phyloP scores from a whole-genome alignment of 2,797 vertebrate genomes.

The Anguilla pacifica region DNA sequence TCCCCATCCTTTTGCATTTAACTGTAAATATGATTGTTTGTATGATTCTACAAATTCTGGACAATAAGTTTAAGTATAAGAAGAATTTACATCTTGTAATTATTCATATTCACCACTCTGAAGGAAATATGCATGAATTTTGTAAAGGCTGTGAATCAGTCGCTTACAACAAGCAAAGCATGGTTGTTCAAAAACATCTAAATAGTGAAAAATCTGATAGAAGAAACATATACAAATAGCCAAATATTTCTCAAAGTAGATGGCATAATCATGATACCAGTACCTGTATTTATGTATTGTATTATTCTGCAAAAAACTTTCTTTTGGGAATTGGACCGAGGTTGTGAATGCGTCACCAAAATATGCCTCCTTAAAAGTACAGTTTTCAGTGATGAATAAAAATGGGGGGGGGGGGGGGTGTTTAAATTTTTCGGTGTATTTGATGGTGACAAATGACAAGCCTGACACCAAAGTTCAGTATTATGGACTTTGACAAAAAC shows the following conservation, averaged over 20 bases:
- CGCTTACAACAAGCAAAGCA: neutral
- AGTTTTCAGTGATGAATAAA: neutral
- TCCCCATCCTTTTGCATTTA: too few species aligned
- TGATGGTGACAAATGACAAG: neutral
- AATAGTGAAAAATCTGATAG: too few species aligned
- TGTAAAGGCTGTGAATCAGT: neutral
- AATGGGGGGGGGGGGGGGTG: too few species aligned
- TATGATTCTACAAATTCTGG: too few species aligned
- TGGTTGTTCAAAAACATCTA: neutral
- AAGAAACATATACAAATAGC: too few species aligned
- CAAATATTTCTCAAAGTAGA: too few species aligned
- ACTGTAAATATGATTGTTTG: neutral
- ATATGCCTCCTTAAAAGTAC: too few species aligned
- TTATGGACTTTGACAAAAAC: neutral
- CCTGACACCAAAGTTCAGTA: neutral
- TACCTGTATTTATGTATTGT: neutral
- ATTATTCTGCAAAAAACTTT: neutral
- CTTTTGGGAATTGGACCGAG: neutral
- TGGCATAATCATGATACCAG: too few species aligned
- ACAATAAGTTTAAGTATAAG: neutral
- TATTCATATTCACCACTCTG: neutral
- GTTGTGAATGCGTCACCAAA: too few species aligned
- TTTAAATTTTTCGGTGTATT: neutral
- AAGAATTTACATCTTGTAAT: neutral
- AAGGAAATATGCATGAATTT: neutral